Evolutionary conservation across 1,140 invertebrate genomes (phyloP).

Genomic region (Pomacea maculata): DNA sequence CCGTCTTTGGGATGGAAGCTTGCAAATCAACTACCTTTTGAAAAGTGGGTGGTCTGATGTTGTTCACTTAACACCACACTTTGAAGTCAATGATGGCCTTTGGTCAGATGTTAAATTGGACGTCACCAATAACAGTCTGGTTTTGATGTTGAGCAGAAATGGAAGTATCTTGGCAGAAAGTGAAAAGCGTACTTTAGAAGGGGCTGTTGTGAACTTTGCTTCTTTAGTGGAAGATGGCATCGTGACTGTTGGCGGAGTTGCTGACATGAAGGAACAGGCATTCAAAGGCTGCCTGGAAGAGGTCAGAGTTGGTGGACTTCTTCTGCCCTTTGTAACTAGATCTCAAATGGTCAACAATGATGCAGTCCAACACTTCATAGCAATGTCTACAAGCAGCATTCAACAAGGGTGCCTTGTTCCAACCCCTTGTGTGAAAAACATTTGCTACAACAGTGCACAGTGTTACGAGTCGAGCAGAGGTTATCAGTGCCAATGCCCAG

Average conservation of each 20-base stretch:
- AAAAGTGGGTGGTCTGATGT: constrained; percentile 17
- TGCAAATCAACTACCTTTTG: constrained; percentile 36
- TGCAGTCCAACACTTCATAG: constrained; percentile 49
- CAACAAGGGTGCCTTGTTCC: constrained; percentile 29
- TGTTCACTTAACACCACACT: not conserved
- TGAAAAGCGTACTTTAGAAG: not conserved
- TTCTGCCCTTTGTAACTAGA: constrained; percentile 86
- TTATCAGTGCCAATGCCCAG: constrained; percentile 56
- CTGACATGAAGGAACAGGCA: constrained; percentile 20
- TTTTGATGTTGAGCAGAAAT: not conserved
- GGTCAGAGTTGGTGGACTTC: constrained; percentile 81
- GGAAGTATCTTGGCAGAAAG: constrained; percentile 9
- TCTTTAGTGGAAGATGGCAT: not conserved
- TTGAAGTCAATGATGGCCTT: constrained; percentile 21
- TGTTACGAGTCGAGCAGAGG: constrained; percentile 63
- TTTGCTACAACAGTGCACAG: constrained; percentile 63
- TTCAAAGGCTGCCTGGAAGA: constrained; percentile 86
- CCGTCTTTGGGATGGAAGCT: constrained; percentile 20
- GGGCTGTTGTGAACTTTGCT: not conserved
- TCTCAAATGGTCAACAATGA: constrained; percentile 56
- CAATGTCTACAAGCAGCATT: constrained; percentile 4
- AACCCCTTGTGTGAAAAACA: constrained; percentile 34
- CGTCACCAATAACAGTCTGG: not conserved
- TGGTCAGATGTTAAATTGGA: constrained; percentile 22
- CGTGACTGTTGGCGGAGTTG: constrained; percentile 1